Evolutionary conservation across 35 echinoderm and acorn worm genomes (phyloP).

Genomic region (Ptychodera flava): DNA sequence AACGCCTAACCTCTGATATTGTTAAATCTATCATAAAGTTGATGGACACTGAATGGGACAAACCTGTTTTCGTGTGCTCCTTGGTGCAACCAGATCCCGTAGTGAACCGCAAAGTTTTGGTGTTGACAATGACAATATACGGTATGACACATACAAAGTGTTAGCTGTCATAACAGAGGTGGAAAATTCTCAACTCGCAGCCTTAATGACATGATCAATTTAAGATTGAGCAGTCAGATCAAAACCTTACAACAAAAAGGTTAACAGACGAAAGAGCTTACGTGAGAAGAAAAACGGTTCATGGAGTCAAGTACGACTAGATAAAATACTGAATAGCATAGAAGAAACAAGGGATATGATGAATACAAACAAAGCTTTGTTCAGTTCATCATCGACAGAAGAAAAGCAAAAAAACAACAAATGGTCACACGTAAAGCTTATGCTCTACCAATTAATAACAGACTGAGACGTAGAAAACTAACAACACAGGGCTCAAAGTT

Average conservation of each 20-base stretch:
- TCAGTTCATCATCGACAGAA: not conserved
- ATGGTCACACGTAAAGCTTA: not conserved
- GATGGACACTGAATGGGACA: not conserved
- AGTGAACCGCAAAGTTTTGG: not conserved
- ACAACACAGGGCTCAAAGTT: not conserved
- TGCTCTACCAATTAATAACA: not conserved
- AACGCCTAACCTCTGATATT: not conserved
- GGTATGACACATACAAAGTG: not conserved
- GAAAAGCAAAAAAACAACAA: not conserved
- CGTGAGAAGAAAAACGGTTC: not conserved
- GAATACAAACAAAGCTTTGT: not conserved
- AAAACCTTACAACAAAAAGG: not conserved
- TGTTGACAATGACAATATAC: not conserved
- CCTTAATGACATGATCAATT: not conserved
- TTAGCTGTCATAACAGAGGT: not conserved
- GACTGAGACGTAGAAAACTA: not conserved
- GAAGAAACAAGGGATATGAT: not conserved
- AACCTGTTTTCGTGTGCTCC: not conserved
- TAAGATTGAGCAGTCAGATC: not conserved
- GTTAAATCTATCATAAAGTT: not conserved
- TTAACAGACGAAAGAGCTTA: not conserved
- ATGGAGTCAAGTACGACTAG: not conserved
- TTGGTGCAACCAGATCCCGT: not conserved
- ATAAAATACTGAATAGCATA: not conserved
- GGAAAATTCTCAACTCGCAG: not conserved